Percentiles rank a stretch among this genome's conserved stretches.
phyloP scores from a whole-genome alignment of 2,888 invertebrate genomes.

The Xestia ashworthii region DNA sequence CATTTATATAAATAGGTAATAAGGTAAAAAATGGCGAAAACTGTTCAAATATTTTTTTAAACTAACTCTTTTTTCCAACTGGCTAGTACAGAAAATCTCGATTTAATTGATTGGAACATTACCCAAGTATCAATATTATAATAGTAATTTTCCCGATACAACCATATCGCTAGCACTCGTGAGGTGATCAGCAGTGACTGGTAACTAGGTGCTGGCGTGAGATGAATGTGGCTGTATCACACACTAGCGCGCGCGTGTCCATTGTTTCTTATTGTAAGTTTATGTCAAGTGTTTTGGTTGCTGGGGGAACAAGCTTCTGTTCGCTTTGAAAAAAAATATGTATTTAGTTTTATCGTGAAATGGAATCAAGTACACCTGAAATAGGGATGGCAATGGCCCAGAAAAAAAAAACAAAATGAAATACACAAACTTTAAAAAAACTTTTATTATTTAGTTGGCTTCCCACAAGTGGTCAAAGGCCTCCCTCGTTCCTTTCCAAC shows the following conservation, averaged over 20 bases:
- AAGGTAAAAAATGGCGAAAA: background rate
- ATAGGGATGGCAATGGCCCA: no score
- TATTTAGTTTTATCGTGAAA: background rate
- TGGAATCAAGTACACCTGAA: background rate
- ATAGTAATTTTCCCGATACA: background rate
- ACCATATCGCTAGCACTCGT: conserved; percentile 1
- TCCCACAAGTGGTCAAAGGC: no score
- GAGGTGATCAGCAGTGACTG: conserved; percentile 36
- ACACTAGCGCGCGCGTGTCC: conserved; percentile 17
- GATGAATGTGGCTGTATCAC: conserved; percentile 44
- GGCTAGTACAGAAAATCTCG: background rate
- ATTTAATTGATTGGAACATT: background rate
- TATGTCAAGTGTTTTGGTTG: background rate
- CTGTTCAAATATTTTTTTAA: background rate
- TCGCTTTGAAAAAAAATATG: background rate
- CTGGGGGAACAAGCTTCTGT: background rate
- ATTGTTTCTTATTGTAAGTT: conserved; percentile 10
- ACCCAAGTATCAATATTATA: background rate
- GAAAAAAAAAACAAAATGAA: no score
- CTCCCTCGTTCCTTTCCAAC: no score
- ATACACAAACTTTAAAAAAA: no score
- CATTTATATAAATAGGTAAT: background rate
- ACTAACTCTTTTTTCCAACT: background rate
- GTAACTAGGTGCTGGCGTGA: conserved; percentile 16
- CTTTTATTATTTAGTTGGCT: no score